Conservation (phyloP, 1,140 invertebrate species). For the Colletes latitarsis region DNA sequence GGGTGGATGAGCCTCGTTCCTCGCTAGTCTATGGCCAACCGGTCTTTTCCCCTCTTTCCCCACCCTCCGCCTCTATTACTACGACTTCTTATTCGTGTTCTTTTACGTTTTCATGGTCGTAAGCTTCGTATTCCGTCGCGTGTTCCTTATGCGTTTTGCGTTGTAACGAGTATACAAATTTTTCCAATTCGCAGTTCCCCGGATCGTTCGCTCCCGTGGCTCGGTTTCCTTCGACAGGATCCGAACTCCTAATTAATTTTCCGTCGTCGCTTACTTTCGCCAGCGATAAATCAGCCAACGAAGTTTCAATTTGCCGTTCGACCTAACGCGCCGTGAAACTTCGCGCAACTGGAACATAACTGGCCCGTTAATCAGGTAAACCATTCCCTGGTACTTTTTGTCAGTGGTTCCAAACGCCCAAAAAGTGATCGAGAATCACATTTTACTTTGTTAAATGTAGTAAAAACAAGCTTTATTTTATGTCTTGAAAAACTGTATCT, state of each 20-base stretch:
- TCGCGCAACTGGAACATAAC: slow-evolving; percentile 38
- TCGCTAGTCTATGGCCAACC: background rate
- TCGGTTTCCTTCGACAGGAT: background rate
- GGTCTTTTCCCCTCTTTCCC: background rate
- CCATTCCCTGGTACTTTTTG: slow-evolving; percentile 2
- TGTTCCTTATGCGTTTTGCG: background rate
- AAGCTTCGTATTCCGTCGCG: background rate
- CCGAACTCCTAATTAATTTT: slow-evolving; percentile 56
- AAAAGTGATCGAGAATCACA: too few species aligned
- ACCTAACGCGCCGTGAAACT: slow-evolving; percentile 42
- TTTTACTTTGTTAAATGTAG: too few species aligned
- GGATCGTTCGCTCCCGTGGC: background rate
- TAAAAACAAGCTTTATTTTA: too few species aligned
- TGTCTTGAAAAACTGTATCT: too few species aligned
- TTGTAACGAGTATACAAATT: slow-evolving; percentile 30
- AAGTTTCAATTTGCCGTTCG: slow-evolving; percentile 57
- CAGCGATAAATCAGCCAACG: slow-evolving; percentile 54
- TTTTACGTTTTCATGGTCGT: slow-evolving; percentile 11
- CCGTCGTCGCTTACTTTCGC: slow-evolving; percentile 38
- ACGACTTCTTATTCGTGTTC: too few species aligned
- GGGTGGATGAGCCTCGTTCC: background rate
- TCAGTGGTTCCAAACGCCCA: too few species aligned
- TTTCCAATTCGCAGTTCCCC: slow-evolving; percentile 19
- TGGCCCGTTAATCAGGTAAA: slow-evolving; percentile 46
- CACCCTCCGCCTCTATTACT: too few species aligned